Evolutionary conservation across 2,113 vertebrate genomes (phyloP).

Genomic region (Prunella himalayana): DNA sequence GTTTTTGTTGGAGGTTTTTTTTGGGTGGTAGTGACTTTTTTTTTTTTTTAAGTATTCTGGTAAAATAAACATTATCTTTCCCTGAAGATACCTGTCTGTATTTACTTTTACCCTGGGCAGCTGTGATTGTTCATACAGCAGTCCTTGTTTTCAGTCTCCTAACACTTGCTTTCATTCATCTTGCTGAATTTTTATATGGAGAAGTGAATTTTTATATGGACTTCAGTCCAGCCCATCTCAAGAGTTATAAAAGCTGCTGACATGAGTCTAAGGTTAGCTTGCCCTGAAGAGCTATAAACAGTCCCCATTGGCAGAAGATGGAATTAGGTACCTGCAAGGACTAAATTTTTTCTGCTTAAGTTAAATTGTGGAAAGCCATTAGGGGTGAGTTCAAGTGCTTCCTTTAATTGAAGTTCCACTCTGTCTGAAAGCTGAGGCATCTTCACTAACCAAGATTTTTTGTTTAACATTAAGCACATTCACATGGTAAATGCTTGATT

Average conservation of each 20-base stretch:
- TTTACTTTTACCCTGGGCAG: background rate
- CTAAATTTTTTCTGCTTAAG: background rate
- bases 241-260: background rate
- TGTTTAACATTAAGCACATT: accelerated
- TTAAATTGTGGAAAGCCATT: background rate
- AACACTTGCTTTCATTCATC: background rate
- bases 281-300: background rate
- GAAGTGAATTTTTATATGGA: accelerated
- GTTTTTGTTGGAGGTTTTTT: background rate
- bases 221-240: background rate
- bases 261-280: background rate
- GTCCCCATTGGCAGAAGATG: background rate
- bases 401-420: background rate
- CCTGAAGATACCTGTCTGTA: background rate
- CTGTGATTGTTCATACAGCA: background rate
- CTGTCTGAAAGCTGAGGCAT: background rate
- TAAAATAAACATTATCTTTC: background rate
- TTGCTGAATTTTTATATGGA: background rate
- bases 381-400: background rate
- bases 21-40: background rate
- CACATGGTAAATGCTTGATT: background rate
- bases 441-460: background rate
- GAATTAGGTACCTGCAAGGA: background rate
- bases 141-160: background rate
- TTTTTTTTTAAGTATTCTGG: background rate